Evolutionary conservation across 1,140 invertebrate species (phyloP).

Genomic region (Pissodes strobi): DNA sequence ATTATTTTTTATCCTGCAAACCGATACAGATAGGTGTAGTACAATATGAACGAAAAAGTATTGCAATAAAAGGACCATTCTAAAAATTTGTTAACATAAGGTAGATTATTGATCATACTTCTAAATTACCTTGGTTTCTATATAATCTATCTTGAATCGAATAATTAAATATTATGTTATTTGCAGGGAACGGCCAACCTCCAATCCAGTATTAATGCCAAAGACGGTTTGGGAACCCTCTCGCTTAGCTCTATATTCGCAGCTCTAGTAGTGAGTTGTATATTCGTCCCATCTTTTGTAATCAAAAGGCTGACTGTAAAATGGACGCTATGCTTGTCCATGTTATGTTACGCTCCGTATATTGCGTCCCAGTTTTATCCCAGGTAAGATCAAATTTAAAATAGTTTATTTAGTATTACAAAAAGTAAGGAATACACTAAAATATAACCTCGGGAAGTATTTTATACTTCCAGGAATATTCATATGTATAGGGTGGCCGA

Average conservation of each 20-base stretch:
- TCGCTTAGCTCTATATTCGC: constrained; percentile 87
- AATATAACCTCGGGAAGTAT: too few relatives aligned
- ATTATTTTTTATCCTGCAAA: too few relatives aligned
- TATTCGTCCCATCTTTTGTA: constrained; percentile 88
- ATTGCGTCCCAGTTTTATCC: constrained; percentile 93
- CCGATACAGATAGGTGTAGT: too few relatives aligned
- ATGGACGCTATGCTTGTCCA: constrained; percentile 89
- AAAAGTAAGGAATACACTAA: too few relatives aligned
- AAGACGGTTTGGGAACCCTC: constrained; percentile 80
- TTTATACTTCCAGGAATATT: too few relatives aligned
- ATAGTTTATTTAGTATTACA: too few relatives aligned
- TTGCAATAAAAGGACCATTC: too few relatives aligned
- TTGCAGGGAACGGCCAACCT: constrained; percentile 78
- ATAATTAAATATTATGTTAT: neutral
- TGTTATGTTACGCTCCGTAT: constrained; percentile 92
- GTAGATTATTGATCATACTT: too few relatives aligned
- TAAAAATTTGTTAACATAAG: too few relatives aligned
- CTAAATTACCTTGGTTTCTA: too few relatives aligned
- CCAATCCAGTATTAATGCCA: constrained; percentile 85
- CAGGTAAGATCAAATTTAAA: constrained; percentile 50
- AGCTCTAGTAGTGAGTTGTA: constrained; percentile 86
- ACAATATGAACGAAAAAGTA: neutral
- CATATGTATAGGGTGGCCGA: too few relatives aligned
- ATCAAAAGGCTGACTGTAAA: constrained; percentile 91
- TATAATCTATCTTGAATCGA: too few relatives aligned